A percentile compares a stretch with the other conserved stretches of the same genome.
phyloP scores from a whole-genome alignment of 2,113 vertebrate genomes.

The Nothoprocta pentlandii region DNA sequence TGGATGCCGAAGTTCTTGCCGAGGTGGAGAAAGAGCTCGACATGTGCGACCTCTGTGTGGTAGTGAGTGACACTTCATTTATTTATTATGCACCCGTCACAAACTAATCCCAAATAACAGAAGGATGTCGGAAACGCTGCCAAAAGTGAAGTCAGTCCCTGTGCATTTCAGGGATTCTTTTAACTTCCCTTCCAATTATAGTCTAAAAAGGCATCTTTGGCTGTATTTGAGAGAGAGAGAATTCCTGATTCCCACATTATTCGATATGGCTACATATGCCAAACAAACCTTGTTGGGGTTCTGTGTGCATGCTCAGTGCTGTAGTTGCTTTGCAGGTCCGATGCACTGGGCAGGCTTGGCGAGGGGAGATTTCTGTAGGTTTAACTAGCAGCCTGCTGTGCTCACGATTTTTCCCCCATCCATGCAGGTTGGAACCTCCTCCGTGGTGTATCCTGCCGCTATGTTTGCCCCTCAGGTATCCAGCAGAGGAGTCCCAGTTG shows the following conservation, averaged over 20 bases:
- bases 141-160: not conserved
- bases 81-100: not conserved
- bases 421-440: constrained; percentile 92
- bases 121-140: not conserved
- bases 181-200: not conserved
- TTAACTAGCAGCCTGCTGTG: not conserved
- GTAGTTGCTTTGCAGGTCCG: not conserved
- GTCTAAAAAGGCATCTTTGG: no score
- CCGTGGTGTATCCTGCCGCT: constrained; percentile 93
- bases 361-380: not conserved
- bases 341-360: not conserved
- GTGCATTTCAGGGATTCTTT: not conserved
- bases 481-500: constrained; percentile 90
- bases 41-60: constrained; percentile 94
- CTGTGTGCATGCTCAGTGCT: not conserved
- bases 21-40: constrained; percentile 91
- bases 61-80: constrained; percentile 79
- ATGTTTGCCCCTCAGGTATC: constrained; percentile 96
- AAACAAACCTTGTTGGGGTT: not conserved
- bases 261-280: not conserved
- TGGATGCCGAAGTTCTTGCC: constrained; percentile 89
- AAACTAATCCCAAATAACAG: not conserved
- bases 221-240: not conserved
- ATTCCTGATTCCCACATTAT: accelerated
- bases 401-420: accelerated